A percentile compares a stretch with the other conserved stretches of the same genome.
These are phyloP conservation scores for Eupithecia insigniata DNA, from an alignment of 2,888 invertebrate genomes.

Conservation along the genomic window DNA sequence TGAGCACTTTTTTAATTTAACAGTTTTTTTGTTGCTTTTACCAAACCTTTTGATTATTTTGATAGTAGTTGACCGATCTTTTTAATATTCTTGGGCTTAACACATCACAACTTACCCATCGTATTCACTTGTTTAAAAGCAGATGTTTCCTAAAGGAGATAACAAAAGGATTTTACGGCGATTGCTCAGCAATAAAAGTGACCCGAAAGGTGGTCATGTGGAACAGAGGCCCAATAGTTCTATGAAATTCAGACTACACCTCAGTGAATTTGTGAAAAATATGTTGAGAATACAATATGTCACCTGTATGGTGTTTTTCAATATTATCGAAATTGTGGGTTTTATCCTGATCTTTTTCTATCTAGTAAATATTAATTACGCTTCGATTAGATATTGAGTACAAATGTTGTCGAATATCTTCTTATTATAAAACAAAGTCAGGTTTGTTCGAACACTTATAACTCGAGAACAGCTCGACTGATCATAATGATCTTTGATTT, in stretches of 20 bases:
- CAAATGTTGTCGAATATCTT: too few species aligned
- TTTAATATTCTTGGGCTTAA: neutral
- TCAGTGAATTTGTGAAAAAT: slow-evolving; percentile 31
- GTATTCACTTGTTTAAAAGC: slow-evolving; percentile 28
- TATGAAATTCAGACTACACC: slow-evolving; percentile 32
- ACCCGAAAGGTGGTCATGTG: slow-evolving; percentile 33
- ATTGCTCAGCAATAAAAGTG: slow-evolving; percentile 36
- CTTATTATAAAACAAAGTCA: too few species aligned
- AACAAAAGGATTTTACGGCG: slow-evolving; percentile 37
- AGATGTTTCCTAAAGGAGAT: slow-evolving; percentile 29
- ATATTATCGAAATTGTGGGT: neutral
- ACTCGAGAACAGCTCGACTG: too few species aligned
- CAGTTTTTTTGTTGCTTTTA: neutral
- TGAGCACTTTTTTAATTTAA: neutral
- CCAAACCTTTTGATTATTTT: neutral
- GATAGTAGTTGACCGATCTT: neutral
- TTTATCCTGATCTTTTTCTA: neutral
- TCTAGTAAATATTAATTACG: too few species aligned
- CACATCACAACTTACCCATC: slow-evolving; percentile 11
- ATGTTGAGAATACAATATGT: slow-evolving; percentile 18
- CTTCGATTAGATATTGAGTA: too few species aligned
- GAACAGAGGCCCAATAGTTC: slow-evolving; percentile 26
- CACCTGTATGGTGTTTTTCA: neutral
- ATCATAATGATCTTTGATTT: too few species aligned
- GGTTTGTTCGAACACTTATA: too few species aligned